Evolutionary conservation across 2,113 vertebrate species (phyloP).

Genomic region (Vulpes vulpes): DNA sequence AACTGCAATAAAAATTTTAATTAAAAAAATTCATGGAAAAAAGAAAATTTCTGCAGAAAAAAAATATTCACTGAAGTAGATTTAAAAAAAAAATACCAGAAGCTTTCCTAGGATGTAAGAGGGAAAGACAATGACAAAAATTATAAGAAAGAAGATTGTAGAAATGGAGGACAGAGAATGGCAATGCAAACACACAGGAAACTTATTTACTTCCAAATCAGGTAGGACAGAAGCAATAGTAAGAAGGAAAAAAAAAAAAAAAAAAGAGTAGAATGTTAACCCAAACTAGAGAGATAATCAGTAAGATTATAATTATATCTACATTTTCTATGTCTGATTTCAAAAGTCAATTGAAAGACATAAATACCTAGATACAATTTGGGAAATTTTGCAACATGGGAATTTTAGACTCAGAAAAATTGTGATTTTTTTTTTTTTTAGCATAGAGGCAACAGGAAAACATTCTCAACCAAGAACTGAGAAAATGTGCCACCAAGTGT

Average conservation of each 20-base stretch:
- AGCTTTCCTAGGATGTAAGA: neutral
- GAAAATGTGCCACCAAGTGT: neutral
- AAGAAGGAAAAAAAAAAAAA: neutral
- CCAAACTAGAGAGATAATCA: neutral
- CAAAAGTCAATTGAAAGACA: neutral
- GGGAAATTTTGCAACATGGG: neutral
- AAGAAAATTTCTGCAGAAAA: neutral
- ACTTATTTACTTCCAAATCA: constrained; percentile 9
- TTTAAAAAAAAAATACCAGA: neutral
- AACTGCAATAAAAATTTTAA: neutral
- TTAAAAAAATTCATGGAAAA: neutral
- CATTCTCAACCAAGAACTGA: neutral
- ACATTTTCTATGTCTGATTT: neutral
- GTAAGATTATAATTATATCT: neutral
- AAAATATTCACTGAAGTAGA: neutral
- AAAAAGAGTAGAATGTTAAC: neutral
- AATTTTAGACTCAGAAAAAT: neutral
- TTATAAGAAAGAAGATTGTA: neutral
- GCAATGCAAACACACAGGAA: neutral
- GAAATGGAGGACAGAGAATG: neutral
- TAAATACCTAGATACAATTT: neutral
- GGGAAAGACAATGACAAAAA: neutral
- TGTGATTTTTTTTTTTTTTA: neutral
- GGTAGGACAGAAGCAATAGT: neutral
- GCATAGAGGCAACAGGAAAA: neutral